Conservation (phyloP, 2,113 vertebrate genomes). For the Bombycilla garrulus region DNA sequence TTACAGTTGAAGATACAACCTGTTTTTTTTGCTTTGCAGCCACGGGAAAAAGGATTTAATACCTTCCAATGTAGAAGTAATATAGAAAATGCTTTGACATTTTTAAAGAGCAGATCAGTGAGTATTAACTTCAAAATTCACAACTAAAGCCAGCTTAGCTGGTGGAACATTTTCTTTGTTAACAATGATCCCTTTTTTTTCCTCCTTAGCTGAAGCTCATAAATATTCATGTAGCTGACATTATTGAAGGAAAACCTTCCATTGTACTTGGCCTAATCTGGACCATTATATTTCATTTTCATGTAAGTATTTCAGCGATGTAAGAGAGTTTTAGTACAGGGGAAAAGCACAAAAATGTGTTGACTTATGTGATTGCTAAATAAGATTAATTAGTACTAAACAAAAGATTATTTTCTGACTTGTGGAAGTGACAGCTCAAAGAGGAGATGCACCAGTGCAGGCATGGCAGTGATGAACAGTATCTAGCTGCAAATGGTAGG, state of each 20-base stretch:
- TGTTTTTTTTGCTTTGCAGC: constrained; percentile 64
- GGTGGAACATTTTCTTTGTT: constrained; percentile 35
- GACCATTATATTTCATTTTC: constrained; percentile 96
- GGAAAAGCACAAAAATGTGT: background rate
- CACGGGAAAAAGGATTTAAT: constrained; percentile 86
- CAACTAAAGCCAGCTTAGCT: background rate
- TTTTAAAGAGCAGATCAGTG: constrained; percentile 88
- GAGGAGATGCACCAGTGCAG: background rate
- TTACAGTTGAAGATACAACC: background rate
- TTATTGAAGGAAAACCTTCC: constrained; percentile 92
- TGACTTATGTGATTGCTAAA: background rate
- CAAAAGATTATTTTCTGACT: background rate
- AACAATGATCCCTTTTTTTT: constrained; percentile 16
- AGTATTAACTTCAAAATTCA: constrained; percentile 61
- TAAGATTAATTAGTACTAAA: background rate
- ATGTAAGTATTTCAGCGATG: constrained; percentile 78
- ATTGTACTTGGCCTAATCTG: constrained; percentile 96
- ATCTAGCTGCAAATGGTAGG: background rate
- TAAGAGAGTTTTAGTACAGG: background rate
- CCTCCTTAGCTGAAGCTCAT: constrained; percentile 88
- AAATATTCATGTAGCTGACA: constrained; percentile 96
- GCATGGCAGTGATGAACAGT: background rate
- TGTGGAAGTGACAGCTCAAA: background rate
- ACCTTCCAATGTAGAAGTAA: constrained; percentile 91
- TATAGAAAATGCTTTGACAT: constrained; percentile 88